Evolutionary conservation across 1,140 invertebrate species (phyloP).

Genomic region (Glossosoma conforme): DNA sequence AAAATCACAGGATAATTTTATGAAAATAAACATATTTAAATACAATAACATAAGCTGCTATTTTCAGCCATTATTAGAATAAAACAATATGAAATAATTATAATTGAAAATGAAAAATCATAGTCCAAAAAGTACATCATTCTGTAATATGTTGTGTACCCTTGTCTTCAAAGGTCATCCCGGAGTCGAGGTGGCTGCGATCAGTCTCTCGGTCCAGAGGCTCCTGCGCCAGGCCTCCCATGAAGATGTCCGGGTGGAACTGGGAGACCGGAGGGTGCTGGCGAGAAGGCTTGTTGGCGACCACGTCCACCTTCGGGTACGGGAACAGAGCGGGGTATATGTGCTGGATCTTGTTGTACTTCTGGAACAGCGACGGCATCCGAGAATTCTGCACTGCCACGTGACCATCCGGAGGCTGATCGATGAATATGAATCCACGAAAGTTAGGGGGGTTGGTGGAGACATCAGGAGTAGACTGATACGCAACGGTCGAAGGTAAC

Average conservation of each 20-base stretch:
- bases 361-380: constrained; percentile 67
- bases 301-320: constrained; percentile 45
- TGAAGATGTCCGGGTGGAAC: constrained; percentile 25
- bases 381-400: constrained; percentile 34
- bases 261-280: constrained; percentile 29
- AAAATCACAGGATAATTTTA: no score
- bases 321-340: constrained; percentile 62
- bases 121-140: no score
- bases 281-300: constrained; percentile 30
- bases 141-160: no score
- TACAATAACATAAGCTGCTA: no score
- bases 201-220: constrained; percentile 26
- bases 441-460: constrained; percentile 29
- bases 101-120: no score
- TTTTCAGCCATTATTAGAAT: no score
- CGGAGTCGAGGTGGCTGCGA: constrained; percentile 20
- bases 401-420: constrained; percentile 30
- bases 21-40: no score
- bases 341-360: constrained; percentile 68
- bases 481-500: constrained; percentile 30
- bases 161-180: constrained; percentile 25
- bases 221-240: constrained; percentile 24
- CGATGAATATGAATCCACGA: constrained; percentile 29
- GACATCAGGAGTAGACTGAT: constrained; percentile 18
- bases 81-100: no score